These are phyloP conservation scores for Stratiolaelaps scimitus DNA, from an alignment of 1,140 invertebrate genomes.

Conservation along the genomic window DNA sequence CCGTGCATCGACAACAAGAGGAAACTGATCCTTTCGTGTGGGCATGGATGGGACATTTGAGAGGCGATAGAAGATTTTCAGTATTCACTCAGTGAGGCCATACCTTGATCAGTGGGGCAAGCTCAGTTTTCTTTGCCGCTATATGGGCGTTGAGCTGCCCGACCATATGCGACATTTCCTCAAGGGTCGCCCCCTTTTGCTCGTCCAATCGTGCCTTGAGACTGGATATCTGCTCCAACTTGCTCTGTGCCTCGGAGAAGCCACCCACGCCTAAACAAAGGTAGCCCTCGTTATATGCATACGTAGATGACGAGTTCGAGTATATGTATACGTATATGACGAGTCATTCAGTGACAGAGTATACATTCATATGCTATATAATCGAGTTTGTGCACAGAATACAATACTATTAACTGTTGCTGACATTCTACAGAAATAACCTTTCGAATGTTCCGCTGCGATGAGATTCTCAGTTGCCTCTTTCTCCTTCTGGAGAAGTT, in stretches of 20 bases:
- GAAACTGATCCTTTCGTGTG: too few species aligned
- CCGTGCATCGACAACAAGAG: too few species aligned
- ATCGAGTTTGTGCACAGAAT: slow-evolving; percentile 37
- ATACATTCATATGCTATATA: too few species aligned
- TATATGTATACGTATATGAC: too few species aligned
- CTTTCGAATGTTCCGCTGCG: slow-evolving; percentile 31
- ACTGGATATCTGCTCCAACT: slow-evolving; percentile 48
- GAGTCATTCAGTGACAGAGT: too few species aligned
- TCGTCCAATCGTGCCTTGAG: slow-evolving; percentile 48
- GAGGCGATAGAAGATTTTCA: too few species aligned
- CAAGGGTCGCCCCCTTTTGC: slow-evolving; percentile 47
- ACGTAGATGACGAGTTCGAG: too few species aligned
- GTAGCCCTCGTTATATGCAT: too few species aligned
- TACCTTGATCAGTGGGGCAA: slow-evolving; percentile 53
- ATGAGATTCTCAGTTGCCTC: slow-evolving; percentile 35
- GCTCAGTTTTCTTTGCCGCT: slow-evolving; percentile 46
- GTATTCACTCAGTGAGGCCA: slow-evolving; percentile 46
- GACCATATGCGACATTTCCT: slow-evolving; percentile 49
- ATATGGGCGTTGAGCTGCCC: slow-evolving; percentile 48
- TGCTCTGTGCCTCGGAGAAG: slow-evolving; percentile 46
- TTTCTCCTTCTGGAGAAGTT: slow-evolving; percentile 43
- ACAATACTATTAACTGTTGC: not conserved
- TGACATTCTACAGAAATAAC: not conserved
- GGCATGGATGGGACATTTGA: too few species aligned
- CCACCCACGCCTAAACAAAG: slow-evolving; percentile 45